A percentile compares a stretch with the other conserved stretches of the same genome.
Evolutionary conservation across 2,113 vertebrate genomes (phyloP).

Genomic region (Hippocampus abdominalis): DNA sequence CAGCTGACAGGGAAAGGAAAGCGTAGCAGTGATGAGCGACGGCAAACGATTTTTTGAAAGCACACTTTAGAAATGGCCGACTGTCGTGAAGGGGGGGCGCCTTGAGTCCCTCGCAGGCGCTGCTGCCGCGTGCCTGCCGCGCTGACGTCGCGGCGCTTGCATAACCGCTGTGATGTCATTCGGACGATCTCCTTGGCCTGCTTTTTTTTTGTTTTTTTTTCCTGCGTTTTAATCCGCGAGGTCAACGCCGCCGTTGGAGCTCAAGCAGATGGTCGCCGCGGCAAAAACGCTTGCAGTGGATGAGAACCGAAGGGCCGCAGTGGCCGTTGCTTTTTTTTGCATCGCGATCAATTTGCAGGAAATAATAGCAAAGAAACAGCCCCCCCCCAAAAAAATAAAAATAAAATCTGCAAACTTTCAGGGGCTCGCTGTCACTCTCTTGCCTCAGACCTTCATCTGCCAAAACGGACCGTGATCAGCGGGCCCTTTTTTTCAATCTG

Average conservation of each 20-base stretch:
- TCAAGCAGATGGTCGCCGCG: not conserved
- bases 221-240: constrained; percentile 41
- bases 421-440: too few relatives aligned
- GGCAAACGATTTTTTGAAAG: not conserved
- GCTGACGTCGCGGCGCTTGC: constrained; percentile 38
- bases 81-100: not conserved
- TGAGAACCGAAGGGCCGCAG: not conserved
- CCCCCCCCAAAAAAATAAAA: too few relatives aligned
- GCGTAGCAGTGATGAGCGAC: not conserved
- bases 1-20: not conserved
- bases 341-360: not conserved
- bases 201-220: constrained; percentile 13
- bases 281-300: not conserved
- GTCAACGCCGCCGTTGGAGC: constrained; percentile 18
- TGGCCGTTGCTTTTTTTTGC: not conserved
- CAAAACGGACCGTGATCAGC: too few relatives aligned
- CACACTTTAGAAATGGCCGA: not conserved
- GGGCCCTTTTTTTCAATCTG: too few relatives aligned
- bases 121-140: not conserved
- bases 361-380: not conserved
- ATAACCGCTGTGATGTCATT: constrained; percentile 48
- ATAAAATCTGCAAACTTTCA: too few relatives aligned
- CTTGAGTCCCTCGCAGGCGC: not conserved
- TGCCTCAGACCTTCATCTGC: too few relatives aligned
- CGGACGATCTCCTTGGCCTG: constrained; percentile 39